phyloP scores from a whole-genome alignment of 2,888 invertebrate genomes.

The Notodonta dromedarius region DNA sequence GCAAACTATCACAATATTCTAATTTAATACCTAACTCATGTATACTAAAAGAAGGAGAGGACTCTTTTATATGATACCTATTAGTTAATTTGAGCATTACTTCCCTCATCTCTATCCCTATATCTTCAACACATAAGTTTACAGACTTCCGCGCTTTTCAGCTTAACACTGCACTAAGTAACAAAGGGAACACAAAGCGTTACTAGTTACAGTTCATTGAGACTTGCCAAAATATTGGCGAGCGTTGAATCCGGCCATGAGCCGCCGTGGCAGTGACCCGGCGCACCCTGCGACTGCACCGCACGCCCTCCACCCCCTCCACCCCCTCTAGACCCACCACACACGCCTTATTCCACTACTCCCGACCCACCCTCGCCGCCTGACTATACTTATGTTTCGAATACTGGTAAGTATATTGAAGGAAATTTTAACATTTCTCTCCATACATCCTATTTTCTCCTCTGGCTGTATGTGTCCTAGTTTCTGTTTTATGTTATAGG shows the following conservation, averaged over 20 bases:
- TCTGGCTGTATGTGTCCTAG: conserved; percentile 21
- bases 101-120: too few species aligned
- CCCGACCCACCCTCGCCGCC: conserved; percentile 28
- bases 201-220: conserved; percentile 51
- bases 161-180: not conserved
- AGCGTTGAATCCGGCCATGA: conserved; percentile 68
- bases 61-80: too few species aligned
- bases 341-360: conserved; percentile 44
- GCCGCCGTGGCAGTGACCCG: conserved; percentile 85
- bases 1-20: not conserved
- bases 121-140: not conserved
- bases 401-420: conserved; percentile 27
- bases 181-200: not conserved
- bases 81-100: too few species aligned
- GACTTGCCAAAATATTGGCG: conserved; percentile 71
- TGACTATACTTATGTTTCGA: conserved; percentile 36
- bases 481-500: conserved; percentile 12
- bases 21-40: too few species aligned
- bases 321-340: conserved; percentile 41
- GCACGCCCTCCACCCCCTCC: conserved; percentile 62
- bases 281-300: conserved; percentile 83
- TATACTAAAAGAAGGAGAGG: too few species aligned
- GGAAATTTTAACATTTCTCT: conserved; percentile 23
- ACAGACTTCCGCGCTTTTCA: not conserved
- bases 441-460: conserved; percentile 15